phyloP scores from a whole-genome alignment of 1,140 invertebrate genomes.

The Solenopsis invicta region DNA sequence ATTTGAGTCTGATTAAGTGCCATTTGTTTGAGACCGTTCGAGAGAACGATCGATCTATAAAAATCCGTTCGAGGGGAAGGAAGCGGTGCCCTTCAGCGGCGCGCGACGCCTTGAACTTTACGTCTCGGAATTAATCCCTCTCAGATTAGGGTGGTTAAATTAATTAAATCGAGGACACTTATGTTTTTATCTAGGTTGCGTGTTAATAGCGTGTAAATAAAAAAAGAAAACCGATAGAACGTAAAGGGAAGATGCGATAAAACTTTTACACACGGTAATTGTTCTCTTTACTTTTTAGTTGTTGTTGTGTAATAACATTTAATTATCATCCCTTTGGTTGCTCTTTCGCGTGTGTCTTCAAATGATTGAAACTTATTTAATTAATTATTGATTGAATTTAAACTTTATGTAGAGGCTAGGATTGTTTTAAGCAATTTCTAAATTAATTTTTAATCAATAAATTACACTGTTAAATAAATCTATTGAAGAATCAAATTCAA shows the following conservation, averaged over 20 bases:
- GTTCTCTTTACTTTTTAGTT: no score
- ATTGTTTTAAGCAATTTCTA: no score
- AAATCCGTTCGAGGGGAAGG: neutral
- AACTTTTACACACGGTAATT: neutral
- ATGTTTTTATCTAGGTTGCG: neutral
- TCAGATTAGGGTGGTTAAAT: conserved; percentile 27
- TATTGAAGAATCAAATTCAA: no score
- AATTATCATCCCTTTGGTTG: neutral
- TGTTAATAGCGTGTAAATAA: neutral
- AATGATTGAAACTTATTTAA: no score
- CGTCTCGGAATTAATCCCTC: neutral
- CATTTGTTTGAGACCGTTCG: neutral
- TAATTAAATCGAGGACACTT: conserved; percentile 16
- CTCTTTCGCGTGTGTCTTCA: neutral
- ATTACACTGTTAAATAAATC: no score
- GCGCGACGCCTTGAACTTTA: conserved; percentile 21
- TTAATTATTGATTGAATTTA: no score
- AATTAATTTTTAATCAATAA: no score
- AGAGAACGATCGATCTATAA: neutral
- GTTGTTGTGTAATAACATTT: neutral
- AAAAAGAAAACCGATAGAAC: neutral
- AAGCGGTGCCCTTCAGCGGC: neutral
- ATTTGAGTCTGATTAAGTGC: neutral
- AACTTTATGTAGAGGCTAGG: no score
- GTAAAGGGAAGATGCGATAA: neutral